These are phyloP conservation scores for Ametastegia equiseti DNA, from an alignment of 2,888 invertebrate species.

Conservation along the genomic window DNA sequence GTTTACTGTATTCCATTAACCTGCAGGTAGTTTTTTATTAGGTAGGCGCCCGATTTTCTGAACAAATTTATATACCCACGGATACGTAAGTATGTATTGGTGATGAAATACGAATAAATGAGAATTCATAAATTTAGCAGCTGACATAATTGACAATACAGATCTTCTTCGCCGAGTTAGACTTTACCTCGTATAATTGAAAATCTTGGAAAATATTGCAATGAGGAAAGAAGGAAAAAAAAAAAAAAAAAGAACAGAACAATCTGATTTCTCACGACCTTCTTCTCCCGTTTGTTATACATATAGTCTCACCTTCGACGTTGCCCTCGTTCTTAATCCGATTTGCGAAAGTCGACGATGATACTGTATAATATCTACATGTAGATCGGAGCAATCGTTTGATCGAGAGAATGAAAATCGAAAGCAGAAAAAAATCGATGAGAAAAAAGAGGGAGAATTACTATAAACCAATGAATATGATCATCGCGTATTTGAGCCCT, in stretches of 20 bases:
- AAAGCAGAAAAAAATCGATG: not conserved
- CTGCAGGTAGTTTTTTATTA: not conserved
- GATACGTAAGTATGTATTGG: too few species aligned
- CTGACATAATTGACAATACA: too few species aligned
- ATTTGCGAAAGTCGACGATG: conserved; percentile 24
- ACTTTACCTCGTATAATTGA: not conserved
- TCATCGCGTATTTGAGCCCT: not conserved
- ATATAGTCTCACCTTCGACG: conserved; percentile 37
- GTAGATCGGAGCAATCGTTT: not conserved
- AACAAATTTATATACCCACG: too few species aligned
- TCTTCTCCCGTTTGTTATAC: conserved; percentile 1
- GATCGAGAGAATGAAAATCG: not conserved
- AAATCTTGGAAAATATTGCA: not conserved
- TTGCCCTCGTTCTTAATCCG: conserved; percentile 39
- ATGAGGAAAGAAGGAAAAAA: not conserved
- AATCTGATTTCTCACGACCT: conserved; percentile 24
- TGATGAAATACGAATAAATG: too few species aligned
- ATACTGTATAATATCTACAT: not conserved
- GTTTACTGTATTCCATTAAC: not conserved
- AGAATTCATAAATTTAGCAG: too few species aligned
- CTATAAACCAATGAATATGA: not conserved
- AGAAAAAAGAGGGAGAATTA: not conserved
- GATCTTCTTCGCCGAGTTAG: too few species aligned
- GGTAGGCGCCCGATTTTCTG: not conserved
- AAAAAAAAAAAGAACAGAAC: not conserved